Conservation (phyloP, 1,140 invertebrate species). For the Apis dorsata region DNA sequence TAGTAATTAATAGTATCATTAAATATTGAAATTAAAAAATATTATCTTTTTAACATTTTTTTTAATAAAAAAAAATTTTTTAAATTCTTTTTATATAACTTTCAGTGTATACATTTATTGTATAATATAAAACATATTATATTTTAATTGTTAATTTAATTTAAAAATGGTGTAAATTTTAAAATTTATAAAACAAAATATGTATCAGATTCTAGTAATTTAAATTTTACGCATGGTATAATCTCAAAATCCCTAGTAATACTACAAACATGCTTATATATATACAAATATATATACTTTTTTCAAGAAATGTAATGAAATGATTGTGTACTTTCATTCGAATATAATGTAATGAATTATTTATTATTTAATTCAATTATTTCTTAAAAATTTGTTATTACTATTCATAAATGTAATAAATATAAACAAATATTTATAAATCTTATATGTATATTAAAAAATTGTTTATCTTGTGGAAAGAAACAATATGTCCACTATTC, state of each 20-base stretch:
- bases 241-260: constrained; percentile 7
- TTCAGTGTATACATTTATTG: no score
- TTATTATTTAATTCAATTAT: background rate
- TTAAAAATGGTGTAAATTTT: no score
- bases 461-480: constrained; percentile 25
- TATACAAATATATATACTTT: constrained; percentile 4
- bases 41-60: no score
- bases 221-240: background rate
- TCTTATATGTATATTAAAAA: background rate
- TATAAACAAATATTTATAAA: background rate
- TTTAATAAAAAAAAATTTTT: no score
- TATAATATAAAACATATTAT: no score
- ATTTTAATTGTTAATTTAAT: no score
- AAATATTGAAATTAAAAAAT: no score
- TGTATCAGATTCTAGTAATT: background rate
- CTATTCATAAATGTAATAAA: background rate
- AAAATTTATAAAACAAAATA: background rate
- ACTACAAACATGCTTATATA: background rate
- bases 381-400: background rate
- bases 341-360: constrained; percentile 10
- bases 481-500: constrained; percentile 70
- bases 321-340: constrained; percentile 2
- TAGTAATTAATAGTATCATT: no score
- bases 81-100: no score
- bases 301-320: constrained; percentile 1